A percentile compares a stretch with the other conserved stretches of the same genome.
Evolutionary conservation across 2,113 vertebrate species (phyloP).

Genomic region (Pollimyrus isidori): DNA sequence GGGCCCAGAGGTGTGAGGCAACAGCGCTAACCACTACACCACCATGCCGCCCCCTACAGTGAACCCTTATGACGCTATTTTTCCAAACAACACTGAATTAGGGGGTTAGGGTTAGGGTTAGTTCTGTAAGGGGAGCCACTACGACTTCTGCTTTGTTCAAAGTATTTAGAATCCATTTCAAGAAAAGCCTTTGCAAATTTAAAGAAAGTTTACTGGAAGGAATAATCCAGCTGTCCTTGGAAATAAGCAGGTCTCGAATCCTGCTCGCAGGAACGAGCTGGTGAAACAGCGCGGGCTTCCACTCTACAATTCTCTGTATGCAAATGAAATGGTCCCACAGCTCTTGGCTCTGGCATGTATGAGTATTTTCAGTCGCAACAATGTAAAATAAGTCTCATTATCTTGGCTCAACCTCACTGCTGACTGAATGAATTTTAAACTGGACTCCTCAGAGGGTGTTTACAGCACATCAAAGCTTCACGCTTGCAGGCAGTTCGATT

Average conservation of each 20-base stretch:
- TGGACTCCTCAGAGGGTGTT: constrained; percentile 23
- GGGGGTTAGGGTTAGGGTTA: no score
- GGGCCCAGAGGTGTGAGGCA: no score
- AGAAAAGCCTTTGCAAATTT: background rate
- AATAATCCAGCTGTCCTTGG: background rate
- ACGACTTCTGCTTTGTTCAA: background rate
- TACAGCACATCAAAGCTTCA: constrained; percentile 31
- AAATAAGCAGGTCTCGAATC: background rate
- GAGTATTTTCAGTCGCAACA: constrained; percentile 26
- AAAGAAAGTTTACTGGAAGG: background rate
- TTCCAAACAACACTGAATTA: background rate
- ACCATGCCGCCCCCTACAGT: no score
- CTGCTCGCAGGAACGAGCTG: background rate
- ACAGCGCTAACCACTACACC: no score
- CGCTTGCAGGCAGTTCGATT: constrained; percentile 19
- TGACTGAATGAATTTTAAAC: constrained; percentile 36
- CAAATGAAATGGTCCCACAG: background rate
- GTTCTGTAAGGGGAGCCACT: background rate
- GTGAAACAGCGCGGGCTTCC: background rate
- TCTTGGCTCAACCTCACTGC: constrained; percentile 29
- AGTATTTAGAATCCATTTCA: background rate
- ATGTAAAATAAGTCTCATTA: constrained; percentile 39
- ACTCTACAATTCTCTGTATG: constrained; percentile 4
- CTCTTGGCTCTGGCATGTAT: constrained; percentile 17
- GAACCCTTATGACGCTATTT: background rate